Base-by-base conservation (phyloP, 2,797 vertebrate genomes). In the Chiroxiphia lanceolata region DNA sequence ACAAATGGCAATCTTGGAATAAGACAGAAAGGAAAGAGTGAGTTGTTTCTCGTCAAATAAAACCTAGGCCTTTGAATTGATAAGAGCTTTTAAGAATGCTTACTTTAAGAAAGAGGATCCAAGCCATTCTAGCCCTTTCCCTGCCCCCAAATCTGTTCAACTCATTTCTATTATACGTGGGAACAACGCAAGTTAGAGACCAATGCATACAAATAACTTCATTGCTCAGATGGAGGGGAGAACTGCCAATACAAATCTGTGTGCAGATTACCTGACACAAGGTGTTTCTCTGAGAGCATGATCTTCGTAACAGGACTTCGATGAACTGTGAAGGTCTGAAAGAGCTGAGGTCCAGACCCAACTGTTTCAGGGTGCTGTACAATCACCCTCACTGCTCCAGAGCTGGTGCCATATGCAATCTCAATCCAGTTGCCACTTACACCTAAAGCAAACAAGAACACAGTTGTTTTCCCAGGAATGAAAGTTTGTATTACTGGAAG, bases 381-480 rank as follows among this genome's bases (percentile, higher is more conserved):
- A 13, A 99, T 99, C 82, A 99, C 99, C 33, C 99, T 98, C 63
- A 99, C 99, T 0, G 99, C 99, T 63, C 99, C 99, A 4, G 99
- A 99, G 95, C 99, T 99, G 11, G 99, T 99, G 63, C 99, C 99
- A 3, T 99, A 99, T 18, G 99, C 99, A 12, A 99, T 99, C 98
- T 99, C 99, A 69, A 99, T 99, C 99, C 99, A 99, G 96, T 99
- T 99, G 70, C 99, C 99, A 61, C 99, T 99, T 97, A 99, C 99
- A 97, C 99, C 99, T 99, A 67, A 20, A 80, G 29, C 13, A 95
- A 83, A 71, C 57, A 64, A 87, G 50, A 87, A 59, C 22, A 84
- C 14, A 33, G 45, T 65, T 84, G 25, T 54, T 83, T 8, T 16
- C 38, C 12, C 23, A 90, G 64, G 38, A 92, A 77, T 31, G 10